phyloP scores from a whole-genome alignment of 2,113 vertebrate species.

The Gallinago paraguaiae region DNA sequence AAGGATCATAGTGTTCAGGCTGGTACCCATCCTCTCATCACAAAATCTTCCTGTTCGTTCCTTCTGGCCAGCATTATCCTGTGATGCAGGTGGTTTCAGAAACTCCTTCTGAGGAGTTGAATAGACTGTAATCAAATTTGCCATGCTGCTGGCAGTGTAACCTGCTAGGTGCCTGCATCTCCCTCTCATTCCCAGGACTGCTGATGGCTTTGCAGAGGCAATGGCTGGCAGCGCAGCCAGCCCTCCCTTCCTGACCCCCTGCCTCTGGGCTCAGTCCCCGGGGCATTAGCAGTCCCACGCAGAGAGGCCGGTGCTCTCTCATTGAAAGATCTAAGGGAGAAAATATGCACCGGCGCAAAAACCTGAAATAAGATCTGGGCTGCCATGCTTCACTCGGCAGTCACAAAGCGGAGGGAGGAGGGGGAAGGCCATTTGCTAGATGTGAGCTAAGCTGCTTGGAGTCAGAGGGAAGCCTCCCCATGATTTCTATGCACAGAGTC shows the following conservation, averaged over 20 bases:
- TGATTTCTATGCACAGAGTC: background rate
- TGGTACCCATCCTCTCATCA: fast-evolving
- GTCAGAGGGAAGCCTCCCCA: background rate
- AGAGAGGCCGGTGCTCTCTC: background rate
- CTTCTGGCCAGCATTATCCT: background rate
- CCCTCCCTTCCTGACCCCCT: background rate
- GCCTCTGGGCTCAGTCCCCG: fast-evolving
- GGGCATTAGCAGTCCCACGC: background rate
- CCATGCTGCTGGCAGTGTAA: fast-evolving
- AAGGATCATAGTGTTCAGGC: background rate
- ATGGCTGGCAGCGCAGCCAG: background rate
- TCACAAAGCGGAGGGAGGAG: background rate
- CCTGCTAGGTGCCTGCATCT: background rate
- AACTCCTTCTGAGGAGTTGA: background rate
- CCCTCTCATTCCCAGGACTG: background rate
- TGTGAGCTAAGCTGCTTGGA: background rate
- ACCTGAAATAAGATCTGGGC: conserved; percentile 42
- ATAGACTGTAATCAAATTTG: background rate
- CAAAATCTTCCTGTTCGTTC: background rate
- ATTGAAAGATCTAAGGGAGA: conserved; percentile 4
- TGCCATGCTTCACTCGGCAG: background rate
- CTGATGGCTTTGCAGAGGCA: background rate
- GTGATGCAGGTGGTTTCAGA: background rate
- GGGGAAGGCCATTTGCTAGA: background rate
- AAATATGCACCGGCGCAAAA: background rate